phyloP scores from a whole-genome alignment of 37 sponge, comb jelly and placozoan species.

The Trichoplax adhaerens region DNA sequence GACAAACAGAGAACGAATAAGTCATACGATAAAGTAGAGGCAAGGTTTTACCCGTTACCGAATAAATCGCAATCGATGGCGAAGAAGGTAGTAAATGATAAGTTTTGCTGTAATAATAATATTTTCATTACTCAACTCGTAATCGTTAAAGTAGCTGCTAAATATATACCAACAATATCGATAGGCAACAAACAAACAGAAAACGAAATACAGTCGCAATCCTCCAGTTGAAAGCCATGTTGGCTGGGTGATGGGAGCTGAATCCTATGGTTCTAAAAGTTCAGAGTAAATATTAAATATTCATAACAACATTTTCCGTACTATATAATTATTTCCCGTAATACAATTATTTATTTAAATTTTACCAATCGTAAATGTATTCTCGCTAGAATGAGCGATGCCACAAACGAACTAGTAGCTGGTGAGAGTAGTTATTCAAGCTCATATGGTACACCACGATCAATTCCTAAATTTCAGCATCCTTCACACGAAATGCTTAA shows the following conservation, averaged over 20 bases:
- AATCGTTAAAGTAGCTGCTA: constrained; percentile 7
- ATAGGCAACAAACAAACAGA: constrained; percentile 43
- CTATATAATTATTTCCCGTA: not conserved
- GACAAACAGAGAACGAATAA: not conserved
- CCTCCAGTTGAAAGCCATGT: constrained; percentile 91
- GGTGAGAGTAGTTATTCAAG: not conserved
- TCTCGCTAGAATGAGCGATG: constrained; percentile 3
- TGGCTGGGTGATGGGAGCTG: constrained; percentile 78
- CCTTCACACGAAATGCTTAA: constrained; percentile 93
- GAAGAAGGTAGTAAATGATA: not conserved
- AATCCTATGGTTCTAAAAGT: not conserved
- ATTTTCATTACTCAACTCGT: constrained; percentile 2
- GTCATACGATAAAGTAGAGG: constrained; percentile 9
- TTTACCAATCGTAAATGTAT: not conserved
- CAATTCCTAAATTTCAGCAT: constrained; percentile 94
- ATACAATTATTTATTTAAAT: not conserved
- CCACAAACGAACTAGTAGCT: not conserved
- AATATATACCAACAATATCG: not conserved
- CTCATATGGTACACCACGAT: constrained; percentile 18
- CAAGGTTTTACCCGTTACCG: constrained; percentile 63
- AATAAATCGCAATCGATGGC: constrained; percentile 24
- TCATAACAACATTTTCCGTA: not conserved
- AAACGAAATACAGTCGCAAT: constrained; percentile 85
- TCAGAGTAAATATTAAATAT: not conserved
- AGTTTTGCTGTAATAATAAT: not conserved